Percentiles rank a stretch among this genome's conserved stretches.
Conservation (phyloP, 2,888 invertebrate species). For the Ectobius pallidus region DNA sequence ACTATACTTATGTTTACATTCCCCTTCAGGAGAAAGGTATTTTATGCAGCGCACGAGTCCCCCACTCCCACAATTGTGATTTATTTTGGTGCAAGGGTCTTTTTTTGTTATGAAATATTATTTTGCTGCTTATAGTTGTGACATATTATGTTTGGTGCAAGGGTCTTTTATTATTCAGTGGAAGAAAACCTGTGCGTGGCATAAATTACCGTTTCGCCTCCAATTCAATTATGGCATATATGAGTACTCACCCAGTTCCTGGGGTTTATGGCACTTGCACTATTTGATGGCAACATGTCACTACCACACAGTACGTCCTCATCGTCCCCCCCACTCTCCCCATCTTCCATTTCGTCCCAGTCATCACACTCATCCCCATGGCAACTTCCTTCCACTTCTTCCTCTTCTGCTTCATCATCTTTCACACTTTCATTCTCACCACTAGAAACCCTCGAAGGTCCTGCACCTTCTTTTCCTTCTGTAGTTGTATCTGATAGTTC, state of each 20-base stretch:
- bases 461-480: constrained; percentile 36
- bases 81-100: too few relatives aligned
- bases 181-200: too few relatives aligned
- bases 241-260: constrained; percentile 25
- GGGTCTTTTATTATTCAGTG: too few relatives aligned
- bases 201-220: too few relatives aligned
- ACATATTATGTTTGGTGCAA: too few relatives aligned
- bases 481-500: constrained; percentile 44
- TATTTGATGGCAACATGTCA: constrained; percentile 19
- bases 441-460: constrained; percentile 38
- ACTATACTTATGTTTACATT: too few relatives aligned
- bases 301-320: constrained; percentile 33
- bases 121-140: too few relatives aligned
- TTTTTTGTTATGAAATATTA: too few relatives aligned
- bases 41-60: too few relatives aligned
- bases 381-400: constrained; percentile 34
- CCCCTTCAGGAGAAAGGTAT: too few relatives aligned
- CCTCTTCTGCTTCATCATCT: constrained; percentile 33
- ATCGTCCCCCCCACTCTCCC: constrained; percentile 45
- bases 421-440: constrained; percentile 26
- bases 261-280: constrained; percentile 35
- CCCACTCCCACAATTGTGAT: too few relatives aligned
- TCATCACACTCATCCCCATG: constrained; percentile 47
- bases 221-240: too few relatives aligned
- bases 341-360: constrained; percentile 56